These are phyloP conservation scores for Polypedilum vanderplanki DNA, from an alignment of 1,140 invertebrate genomes.

Conservation along the genomic window DNA sequence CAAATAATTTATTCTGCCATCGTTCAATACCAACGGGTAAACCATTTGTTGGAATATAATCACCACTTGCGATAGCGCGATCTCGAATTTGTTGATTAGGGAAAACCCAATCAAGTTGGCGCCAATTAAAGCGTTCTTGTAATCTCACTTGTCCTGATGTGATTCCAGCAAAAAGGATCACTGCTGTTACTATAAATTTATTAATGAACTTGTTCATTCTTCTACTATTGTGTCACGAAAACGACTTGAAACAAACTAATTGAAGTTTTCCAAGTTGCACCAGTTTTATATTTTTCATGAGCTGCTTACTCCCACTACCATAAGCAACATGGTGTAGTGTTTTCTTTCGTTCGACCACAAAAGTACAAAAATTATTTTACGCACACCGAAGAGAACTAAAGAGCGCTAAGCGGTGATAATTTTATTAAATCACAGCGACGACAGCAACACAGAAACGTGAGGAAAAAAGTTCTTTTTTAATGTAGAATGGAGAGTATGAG, in stretches of 20 bases:
- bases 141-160: conserved; percentile 45
- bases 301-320: not conserved
- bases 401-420: too few species aligned
- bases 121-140: conserved; percentile 65
- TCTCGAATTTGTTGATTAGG: conserved; percentile 52
- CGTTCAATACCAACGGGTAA: conserved; percentile 72
- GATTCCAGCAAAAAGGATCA: conserved; percentile 35
- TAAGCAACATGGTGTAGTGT: too few species aligned
- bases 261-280: conserved; percentile 24
- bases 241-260: not conserved
- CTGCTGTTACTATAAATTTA: conserved; percentile 36
- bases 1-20: conserved; percentile 67
- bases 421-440: too few species aligned
- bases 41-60: conserved; percentile 63
- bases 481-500: too few species aligned
- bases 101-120: conserved; percentile 64
- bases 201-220: not conserved
- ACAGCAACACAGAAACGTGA: too few species aligned
- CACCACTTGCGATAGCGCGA: conserved; percentile 54
- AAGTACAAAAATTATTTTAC: too few species aligned
- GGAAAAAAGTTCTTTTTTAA: too few species aligned
- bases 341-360: too few species aligned
- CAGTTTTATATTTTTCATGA: conserved; percentile 23
- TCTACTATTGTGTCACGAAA: not conserved
- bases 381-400: too few species aligned